phyloP scores from a whole-genome alignment of 2,888 invertebrate genomes.

The Rhodophaea formosa region DNA sequence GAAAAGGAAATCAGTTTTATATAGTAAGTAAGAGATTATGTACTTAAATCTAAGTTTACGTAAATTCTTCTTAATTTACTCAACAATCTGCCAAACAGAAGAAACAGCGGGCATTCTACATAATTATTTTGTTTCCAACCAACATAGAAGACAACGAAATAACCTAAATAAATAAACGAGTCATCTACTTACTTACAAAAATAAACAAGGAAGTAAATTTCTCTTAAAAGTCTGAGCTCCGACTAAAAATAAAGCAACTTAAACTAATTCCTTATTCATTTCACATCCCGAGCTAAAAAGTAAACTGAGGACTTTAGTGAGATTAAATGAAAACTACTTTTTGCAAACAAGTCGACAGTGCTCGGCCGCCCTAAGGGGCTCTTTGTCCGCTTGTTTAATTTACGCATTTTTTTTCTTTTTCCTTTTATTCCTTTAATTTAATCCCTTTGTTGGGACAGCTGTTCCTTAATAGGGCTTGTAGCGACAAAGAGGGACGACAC shows the following conservation, averaged over 20 bases:
- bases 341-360: slow-evolving; percentile 2
- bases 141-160: too few species aligned
- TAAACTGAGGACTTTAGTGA: slow-evolving; percentile 6
- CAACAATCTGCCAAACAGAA: too few species aligned
- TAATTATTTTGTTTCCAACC: too few species aligned
- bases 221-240: neutral
- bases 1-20: too few species aligned
- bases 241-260: neutral
- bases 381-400: slow-evolving; percentile 20
- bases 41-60: too few species aligned
- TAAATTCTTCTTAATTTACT: too few species aligned
- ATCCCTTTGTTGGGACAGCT: slow-evolving; percentile 65
- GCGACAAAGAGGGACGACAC: slow-evolving; percentile 50
- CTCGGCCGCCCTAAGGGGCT: slow-evolving; percentile 14
- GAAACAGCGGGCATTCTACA: too few species aligned
- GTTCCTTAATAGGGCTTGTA: slow-evolving; percentile 50
- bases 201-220: too few species aligned
- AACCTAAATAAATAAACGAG: too few species aligned
- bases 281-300: slow-evolving; percentile 3
- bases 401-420: slow-evolving; percentile 22
- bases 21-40: too few species aligned
- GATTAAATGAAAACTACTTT: slow-evolving; percentile 16
- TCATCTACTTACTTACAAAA: too few species aligned
- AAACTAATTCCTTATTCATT: slow-evolving; percentile 11
- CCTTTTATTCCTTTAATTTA: slow-evolving; percentile 60